Base-by-base conservation (phyloP, 2,113 vertebrate species). In the Phyllostomus discolor region DNA sequence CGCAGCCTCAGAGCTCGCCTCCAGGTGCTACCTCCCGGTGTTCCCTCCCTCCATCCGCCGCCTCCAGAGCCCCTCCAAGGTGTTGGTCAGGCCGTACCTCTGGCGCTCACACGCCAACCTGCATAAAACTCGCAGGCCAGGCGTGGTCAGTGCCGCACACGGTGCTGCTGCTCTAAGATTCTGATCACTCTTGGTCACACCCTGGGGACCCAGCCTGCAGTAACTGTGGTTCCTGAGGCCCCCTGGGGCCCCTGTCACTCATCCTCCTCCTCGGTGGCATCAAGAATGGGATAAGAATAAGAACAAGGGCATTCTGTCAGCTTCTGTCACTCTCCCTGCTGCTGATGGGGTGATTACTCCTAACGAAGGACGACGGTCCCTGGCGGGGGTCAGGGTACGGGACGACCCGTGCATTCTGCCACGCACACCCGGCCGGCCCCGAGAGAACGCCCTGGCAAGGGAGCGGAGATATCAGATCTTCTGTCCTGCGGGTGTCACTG, bases 211-310 rank as follows among this genome's bases (percentile, higher is more conserved):
- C 28, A 64, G 5, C 10, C 26, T 14, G 62, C 10, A 1, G 4
- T 24, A 26, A 26, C 57, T 57, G 10, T 4, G 24, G 26, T 11
- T 62, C 59, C 59, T 10, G 10, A 28, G 59, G 24, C 59, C 59
- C 59, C 24, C 0, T 4, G 59, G 59, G 3, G 4, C 59, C 4
- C 0, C 26, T 0, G 3, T 5, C 59, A 24, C 59, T 62, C 24
- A 62, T 28, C 26, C 24, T 62, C 24, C 22, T 57, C 54, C 22
- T 57, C 20, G 8, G 22, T 10, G 3, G 59, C 59, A 62, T 28
- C 59, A 28, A 26, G 59, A 62, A 62, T 62, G 59, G 59, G 59
- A 28, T 26, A 62, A 41, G 14, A 48, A n/a, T 38, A 31, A 90
- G 16, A 46, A 28, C 70, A 62, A 46, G 15, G 43, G 14, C 7